Base-by-base conservation (phyloP, 2,113 vertebrate genomes). In the Neogobius melanostomus region DNA sequence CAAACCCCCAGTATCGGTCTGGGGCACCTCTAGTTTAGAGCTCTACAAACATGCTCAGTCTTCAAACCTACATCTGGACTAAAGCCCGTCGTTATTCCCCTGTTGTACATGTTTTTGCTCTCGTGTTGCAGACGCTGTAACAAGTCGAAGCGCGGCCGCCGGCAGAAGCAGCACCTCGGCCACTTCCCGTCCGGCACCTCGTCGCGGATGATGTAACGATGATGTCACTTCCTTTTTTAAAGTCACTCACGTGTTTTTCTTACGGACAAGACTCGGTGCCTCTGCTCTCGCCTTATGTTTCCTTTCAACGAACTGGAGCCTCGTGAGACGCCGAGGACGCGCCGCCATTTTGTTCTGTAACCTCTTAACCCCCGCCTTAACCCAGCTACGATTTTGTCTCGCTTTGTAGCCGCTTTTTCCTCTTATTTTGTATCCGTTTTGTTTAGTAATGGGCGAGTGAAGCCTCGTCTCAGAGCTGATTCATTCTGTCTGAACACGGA, bases 131-230 rank as follows among this genome's bases (percentile, higher is more conserved):
- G 98, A 92, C 93, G 98, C 92, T 99, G 97, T 82, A 96, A 95
- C 79, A 96, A 98, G 93, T 95, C 97, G 68, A 98, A 98, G 76
- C 95, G 96, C 79, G 97, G 96, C 69, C 95, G 97, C 64, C 91
- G 96, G 59, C 97, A 98, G 95, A 98, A 99, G 94, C 97, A 99
- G 91, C 98, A 98, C 81, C 91, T 98, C 71, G 96, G 95, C 63
- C 96, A 98, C 91, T 99, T 99, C 93, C 94, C 94, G 72, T 96
- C 97, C 87, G 97, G 97, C 75, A 93, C 95, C 1, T 96, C 97
- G 74, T 97, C 97, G 87, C 92, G 97, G 88, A 99, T 98, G 95
- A 97, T 98, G 94, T 99, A 96, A 36, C 28, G 28, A 42, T 59
- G 56, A 42, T 14, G 56, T 54, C 15, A 54, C 53, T 21, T 56